phyloP scores from a whole-genome alignment of 2,113 vertebrate genomes.

The Octodon degus region DNA sequence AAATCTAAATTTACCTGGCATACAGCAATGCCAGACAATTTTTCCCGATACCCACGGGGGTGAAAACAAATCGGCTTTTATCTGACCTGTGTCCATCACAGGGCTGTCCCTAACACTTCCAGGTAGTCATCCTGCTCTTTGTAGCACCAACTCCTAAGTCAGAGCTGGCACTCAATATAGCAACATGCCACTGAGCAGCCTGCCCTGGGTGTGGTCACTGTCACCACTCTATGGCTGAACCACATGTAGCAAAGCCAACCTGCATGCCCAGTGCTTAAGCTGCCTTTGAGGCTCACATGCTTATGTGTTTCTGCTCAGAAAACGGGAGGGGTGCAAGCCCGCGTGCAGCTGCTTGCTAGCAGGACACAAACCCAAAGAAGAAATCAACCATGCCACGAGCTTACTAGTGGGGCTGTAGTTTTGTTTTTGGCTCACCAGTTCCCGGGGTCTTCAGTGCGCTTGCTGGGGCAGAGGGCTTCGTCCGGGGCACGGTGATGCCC shows the following conservation, averaged over 20 bases:
- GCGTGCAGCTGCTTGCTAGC: not conserved
- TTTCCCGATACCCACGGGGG: too few relatives aligned
- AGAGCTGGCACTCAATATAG: not conserved
- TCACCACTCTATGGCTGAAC: too few relatives aligned
- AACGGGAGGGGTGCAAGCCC: not conserved
- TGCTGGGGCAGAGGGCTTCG: conserved; percentile 89
- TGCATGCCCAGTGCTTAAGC: rapidly evolving
- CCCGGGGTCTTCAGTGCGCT: conserved; percentile 90
- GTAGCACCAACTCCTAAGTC: not conserved
- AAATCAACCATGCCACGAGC: not conserved
- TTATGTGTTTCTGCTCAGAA: not conserved
- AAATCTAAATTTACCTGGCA: conserved; percentile 16
- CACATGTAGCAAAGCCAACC: not conserved
- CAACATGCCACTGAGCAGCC: not conserved
- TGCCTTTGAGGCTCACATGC: not conserved
- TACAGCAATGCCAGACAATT: conserved; percentile 23
- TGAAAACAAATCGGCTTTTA: not conserved
- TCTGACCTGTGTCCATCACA: not conserved
- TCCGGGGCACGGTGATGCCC: conserved; percentile 95
- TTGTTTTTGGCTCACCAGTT: conserved; percentile 88
- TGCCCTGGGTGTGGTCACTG: not conserved
- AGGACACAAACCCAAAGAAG: not conserved
- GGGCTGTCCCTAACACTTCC: not conserved
- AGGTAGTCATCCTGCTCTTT: not conserved
- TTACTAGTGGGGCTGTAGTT: not conserved